Evolutionary conservation across 2,113 vertebrate genomes (phyloP).

Genomic region (Hippocampus abdominalis): DNA sequence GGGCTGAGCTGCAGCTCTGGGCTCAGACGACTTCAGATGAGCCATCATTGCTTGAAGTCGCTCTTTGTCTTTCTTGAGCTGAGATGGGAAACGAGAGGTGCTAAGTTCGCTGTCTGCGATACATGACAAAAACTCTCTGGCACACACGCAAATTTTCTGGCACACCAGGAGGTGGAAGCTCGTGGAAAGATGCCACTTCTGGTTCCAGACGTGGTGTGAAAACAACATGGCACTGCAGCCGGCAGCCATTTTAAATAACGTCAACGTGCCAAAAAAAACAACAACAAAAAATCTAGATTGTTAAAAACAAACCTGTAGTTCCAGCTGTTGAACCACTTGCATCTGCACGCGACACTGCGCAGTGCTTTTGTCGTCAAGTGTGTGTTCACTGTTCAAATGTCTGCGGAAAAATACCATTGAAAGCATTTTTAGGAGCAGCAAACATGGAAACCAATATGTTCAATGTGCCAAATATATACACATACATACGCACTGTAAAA

Average conservation of each 20-base stretch:
- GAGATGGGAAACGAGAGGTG: conserved; percentile 33
- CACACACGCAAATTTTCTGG: conserved; percentile 11
- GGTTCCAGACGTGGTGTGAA: conserved; percentile 41
- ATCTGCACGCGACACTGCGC: conserved; percentile 99
- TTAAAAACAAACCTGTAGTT: conserved; percentile 83
- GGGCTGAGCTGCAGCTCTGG: conserved; percentile 89
- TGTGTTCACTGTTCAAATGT: conserved; percentile 97
- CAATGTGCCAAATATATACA: background rate
- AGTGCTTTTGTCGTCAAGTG: conserved; percentile 97
- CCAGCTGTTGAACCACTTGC: conserved; percentile 99
- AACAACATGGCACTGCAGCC: conserved; percentile 18
- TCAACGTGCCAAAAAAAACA: background rate
- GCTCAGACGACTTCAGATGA: conserved; percentile 95
- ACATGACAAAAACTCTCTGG: background rate
- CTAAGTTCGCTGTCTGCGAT: conserved; percentile 24
- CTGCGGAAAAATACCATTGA: conserved; percentile 67
- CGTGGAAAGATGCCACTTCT: conserved; percentile 35
- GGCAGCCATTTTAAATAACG: background rate
- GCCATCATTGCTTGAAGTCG: conserved; percentile 99
- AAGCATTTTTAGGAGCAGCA: background rate
- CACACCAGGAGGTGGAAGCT: conserved; percentile 25
- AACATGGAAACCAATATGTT: background rate
- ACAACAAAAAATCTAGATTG: background rate
- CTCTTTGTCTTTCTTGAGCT: conserved; percentile 98
- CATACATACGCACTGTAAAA: too few species aligned